phyloP scores from a whole-genome alignment of 2,113 vertebrate genomes.

The Ceratotherium simum region DNA sequence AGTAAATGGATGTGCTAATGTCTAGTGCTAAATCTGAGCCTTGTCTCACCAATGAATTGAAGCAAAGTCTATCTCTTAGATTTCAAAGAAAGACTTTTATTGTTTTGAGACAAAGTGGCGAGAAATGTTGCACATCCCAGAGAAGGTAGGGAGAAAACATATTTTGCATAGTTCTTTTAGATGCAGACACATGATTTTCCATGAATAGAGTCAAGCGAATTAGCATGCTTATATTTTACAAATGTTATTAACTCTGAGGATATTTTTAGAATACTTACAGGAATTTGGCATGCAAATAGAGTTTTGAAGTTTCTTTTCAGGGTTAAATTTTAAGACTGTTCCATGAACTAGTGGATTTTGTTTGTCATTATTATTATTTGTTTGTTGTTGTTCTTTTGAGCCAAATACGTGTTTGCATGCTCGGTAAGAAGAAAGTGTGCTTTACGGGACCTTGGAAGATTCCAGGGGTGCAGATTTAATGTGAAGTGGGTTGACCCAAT shows the following conservation, averaged over 20 bases:
- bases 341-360: not conserved
- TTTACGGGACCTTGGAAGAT: not conserved
- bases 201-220: not conserved
- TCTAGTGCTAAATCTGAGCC: not conserved
- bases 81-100: not conserved
- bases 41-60: not conserved
- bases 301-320: not conserved
- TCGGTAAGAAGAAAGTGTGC: not conserved
- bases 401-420: too few relatives aligned
- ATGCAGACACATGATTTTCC: not conserved
- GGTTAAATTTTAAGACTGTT: not conserved
- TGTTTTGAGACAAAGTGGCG: not conserved
- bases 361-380: not conserved
- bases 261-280: not conserved
- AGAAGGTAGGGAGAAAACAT: not conserved
- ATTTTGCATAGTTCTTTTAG: rapidly evolving
- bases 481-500: not conserved
- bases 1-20: not conserved
- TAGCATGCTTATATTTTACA: too few relatives aligned
- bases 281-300: not conserved
- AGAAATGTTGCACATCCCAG: not conserved
- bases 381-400: not conserved
- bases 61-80: not conserved
- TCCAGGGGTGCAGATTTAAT: not conserved
- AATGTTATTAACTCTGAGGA: not conserved